Conservation (phyloP, 2,113 vertebrate genomes). For the Sciurus niger region DNA sequence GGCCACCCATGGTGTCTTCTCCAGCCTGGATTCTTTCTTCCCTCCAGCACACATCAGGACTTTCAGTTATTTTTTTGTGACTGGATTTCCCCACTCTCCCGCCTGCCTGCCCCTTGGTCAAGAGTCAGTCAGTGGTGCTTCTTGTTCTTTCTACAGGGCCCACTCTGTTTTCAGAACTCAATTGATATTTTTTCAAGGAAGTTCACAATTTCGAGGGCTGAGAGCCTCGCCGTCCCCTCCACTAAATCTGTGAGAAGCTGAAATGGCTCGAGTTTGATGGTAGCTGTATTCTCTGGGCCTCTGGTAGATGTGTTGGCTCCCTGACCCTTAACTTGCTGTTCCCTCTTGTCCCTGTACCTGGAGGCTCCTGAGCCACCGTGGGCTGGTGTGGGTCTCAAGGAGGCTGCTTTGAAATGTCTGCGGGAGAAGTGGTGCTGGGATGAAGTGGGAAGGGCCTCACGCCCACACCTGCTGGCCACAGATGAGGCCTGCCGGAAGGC, state of each 20-base stretch:
- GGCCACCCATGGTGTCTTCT: rapidly evolving
- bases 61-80: background rate
- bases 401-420: background rate
- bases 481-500: background rate
- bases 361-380: background rate
- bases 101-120: too few relatives aligned
- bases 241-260: background rate
- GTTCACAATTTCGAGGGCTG: background rate
- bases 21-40: background rate
- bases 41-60: background rate
- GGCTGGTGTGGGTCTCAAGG: background rate
- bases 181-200: background rate
- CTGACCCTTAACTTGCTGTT: background rate
- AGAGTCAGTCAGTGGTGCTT: background rate
- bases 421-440: background rate
- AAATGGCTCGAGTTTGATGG: background rate
- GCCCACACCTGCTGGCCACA: background rate
- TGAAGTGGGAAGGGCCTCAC: background rate
- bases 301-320: background rate
- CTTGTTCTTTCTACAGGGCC: background rate
- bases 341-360: background rate
- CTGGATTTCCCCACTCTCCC: background rate
- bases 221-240: background rate
- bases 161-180: background rate
- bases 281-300: background rate